phyloP scores from a whole-genome alignment of 2,797 vertebrate species.

The Austrolebias charrua region DNA sequence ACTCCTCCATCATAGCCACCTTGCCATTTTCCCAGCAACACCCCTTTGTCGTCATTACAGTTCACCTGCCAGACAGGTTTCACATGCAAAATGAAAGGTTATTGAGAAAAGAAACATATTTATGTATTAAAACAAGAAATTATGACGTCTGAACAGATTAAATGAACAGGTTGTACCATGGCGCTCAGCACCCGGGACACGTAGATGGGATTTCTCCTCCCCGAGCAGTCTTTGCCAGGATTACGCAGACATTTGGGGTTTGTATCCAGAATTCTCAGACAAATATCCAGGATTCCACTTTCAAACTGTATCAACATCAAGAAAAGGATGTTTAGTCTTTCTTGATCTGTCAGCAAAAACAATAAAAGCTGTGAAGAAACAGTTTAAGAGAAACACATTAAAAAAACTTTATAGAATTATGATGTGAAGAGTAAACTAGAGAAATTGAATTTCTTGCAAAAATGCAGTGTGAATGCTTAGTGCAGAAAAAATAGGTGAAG shows the following conservation, averaged over 20 bases:
- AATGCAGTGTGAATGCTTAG: not conserved
- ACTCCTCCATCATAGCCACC: conserved; percentile 80
- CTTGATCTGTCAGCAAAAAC: too few species aligned
- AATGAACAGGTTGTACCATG: conserved; percentile 82
- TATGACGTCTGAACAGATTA: not conserved
- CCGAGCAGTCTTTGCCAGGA: conserved; percentile 84
- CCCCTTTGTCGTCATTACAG: conserved; percentile 89
- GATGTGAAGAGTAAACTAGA: too few species aligned
- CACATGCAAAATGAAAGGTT: not conserved
- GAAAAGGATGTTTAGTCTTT: too few species aligned
- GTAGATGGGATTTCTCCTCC: conserved; percentile 87
- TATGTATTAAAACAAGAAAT: not conserved
- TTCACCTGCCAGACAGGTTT: conserved; percentile 82
- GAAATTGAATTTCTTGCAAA: too few species aligned
- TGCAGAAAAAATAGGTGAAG: too few species aligned
- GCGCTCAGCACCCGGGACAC: conserved; percentile 90
- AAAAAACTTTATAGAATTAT: not conserved
- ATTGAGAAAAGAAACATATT: not conserved
- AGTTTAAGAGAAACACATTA: not conserved
- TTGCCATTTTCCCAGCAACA: conserved; percentile 88
- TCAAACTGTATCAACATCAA: conserved; percentile 84
- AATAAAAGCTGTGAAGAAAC: not conserved
- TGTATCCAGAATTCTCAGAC: conserved; percentile 85
- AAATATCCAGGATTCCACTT: conserved; percentile 84
- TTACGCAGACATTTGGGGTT: conserved; percentile 87